Evolutionary conservation across 2,113 vertebrate genomes (phyloP).

Genomic region (Ceuthmochares aereus): DNA sequence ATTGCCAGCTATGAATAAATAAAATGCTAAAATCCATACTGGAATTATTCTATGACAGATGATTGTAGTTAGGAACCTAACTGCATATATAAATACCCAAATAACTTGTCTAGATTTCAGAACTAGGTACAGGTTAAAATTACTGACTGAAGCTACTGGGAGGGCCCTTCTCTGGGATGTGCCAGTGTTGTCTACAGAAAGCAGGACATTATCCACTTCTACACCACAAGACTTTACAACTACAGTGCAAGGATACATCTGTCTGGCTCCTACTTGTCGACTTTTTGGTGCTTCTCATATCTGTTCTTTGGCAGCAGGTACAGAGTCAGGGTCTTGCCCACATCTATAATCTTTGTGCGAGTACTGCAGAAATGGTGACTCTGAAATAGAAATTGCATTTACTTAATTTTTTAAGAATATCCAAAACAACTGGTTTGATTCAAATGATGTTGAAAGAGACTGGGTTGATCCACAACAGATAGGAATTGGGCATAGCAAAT

Average conservation of each 20-base stretch:
- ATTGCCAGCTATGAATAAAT: not conserved
- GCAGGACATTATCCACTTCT: not conserved
- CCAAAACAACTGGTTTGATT: not conserved
- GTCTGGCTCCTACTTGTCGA: not conserved
- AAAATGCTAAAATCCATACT: not conserved
- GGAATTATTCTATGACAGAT: not conserved
- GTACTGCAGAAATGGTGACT: not conserved
- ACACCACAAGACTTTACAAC: not conserved
- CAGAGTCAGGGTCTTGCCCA: not conserved
- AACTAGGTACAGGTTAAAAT: not conserved
- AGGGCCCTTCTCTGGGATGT: not conserved
- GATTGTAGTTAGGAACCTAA: not conserved
- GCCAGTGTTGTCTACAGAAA: not conserved
- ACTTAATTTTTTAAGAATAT: not conserved
- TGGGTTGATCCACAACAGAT: not conserved
- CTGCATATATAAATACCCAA: not conserved
- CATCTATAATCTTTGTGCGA: not conserved
- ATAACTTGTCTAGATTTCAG: not conserved
- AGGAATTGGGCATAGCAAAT: not conserved
- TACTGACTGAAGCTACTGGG: not conserved
- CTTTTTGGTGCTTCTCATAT: not conserved
- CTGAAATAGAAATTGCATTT: not conserved
- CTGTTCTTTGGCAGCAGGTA: not conserved
- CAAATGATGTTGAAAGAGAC: not conserved
- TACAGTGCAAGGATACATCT: not conserved